phyloP scores from a whole-genome alignment of 2,888 invertebrate species.

The Acheta domesticus region DNA sequence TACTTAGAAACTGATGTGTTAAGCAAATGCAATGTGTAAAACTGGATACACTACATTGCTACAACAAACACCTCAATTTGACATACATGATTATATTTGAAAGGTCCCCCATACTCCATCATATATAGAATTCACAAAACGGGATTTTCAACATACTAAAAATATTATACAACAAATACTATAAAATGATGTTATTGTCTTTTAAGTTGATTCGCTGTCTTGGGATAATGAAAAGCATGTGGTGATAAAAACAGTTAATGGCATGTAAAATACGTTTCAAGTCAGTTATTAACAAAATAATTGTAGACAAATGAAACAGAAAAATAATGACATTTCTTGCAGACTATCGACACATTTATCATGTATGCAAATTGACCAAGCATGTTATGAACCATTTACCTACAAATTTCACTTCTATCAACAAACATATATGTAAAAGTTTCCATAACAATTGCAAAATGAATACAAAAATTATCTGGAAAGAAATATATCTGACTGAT shows the following conservation, averaged over 20 bases:
- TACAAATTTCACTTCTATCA: background rate
- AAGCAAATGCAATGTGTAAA: background rate
- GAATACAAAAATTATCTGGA: background rate
- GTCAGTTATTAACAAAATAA: no score
- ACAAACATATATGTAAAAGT: background rate
- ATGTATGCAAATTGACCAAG: background rate
- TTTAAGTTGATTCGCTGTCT: slow-evolving; percentile 3
- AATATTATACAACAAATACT: background rate
- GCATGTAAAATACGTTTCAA: background rate
- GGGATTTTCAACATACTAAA: no score
- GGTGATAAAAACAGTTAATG: no score
- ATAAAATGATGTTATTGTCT: background rate
- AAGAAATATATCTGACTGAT: background rate
- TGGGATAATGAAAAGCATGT: background rate
- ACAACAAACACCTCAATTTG: background rate
- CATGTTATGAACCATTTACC: background rate
- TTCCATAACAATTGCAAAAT: background rate
- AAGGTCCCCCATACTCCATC: no score
- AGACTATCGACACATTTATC: background rate
- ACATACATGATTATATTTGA: background rate
- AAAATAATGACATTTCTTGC: no score
- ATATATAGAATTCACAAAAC: no score
- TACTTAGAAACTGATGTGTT: background rate
- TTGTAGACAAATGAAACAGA: no score
- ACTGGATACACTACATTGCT: slow-evolving; percentile 1